phyloP scores from a whole-genome alignment of 2,888 invertebrate genomes.

The Thymelicus lineola region DNA sequence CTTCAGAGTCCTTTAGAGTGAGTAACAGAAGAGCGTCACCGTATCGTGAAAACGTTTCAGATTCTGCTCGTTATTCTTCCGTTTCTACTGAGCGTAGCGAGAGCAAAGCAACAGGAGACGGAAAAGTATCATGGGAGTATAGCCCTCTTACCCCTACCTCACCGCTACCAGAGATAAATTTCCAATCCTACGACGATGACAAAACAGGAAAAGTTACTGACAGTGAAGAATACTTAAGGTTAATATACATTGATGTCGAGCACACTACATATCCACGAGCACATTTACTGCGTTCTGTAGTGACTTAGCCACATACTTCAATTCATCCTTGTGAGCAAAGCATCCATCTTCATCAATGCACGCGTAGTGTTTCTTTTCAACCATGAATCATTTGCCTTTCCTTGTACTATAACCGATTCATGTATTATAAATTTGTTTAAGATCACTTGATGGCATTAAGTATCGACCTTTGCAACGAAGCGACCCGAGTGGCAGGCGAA shows the following conservation, averaged over 20 bases:
- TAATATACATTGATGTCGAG: conserved; percentile 69
- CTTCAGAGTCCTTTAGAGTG: conserved; percentile 73
- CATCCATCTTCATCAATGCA: conserved; percentile 57
- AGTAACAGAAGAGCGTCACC: conserved; percentile 75
- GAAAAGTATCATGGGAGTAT: conserved; percentile 79
- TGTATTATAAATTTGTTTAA: conserved; percentile 79
- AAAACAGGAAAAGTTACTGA: conserved; percentile 62
- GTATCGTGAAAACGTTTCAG: conserved; percentile 72
- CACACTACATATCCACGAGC: conserved; percentile 57
- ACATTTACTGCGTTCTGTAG: conserved; percentile 53
- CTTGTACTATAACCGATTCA: conserved; percentile 76
- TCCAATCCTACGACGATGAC: conserved; percentile 83
- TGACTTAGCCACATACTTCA: conserved; percentile 56
- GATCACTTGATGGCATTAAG: conserved; percentile 88
- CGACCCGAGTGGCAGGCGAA: conserved; percentile 86
- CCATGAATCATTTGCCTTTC: conserved; percentile 58
- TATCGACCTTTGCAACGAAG: conserved; percentile 85
- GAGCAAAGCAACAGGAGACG: conserved; percentile 56
- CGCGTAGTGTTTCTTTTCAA: conserved; percentile 55
- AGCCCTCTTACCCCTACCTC: conserved; percentile 72
- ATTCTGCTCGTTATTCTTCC: conserved; percentile 55
- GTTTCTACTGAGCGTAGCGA: conserved; percentile 65
- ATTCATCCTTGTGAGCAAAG: conserved; percentile 47
- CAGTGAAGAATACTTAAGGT: conserved; percentile 82
- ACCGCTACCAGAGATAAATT: conserved; percentile 75